Conservation (phyloP, 2,113 vertebrate species). For the Sphyrna mokarran region DNA sequence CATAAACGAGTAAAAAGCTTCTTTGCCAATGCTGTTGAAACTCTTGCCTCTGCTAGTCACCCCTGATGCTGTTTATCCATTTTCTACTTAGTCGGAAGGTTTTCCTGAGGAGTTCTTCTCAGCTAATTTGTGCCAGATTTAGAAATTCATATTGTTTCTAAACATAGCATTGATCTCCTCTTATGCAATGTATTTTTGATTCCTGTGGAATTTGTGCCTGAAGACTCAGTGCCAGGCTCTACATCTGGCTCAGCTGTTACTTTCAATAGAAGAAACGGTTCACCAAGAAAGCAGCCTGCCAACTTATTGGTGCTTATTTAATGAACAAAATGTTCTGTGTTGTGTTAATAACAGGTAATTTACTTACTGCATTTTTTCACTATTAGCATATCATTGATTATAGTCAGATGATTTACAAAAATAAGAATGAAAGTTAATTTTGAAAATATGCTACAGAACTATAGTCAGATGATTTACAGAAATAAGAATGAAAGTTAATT, state of each 20-base stretch:
- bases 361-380: not conserved
- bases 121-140: not conserved
- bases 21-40: not conserved
- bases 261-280: not conserved
- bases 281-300: not conserved
- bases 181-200: not conserved
- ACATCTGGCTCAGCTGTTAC: not conserved
- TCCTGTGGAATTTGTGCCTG: not conserved
- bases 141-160: not conserved
- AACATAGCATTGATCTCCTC: not conserved
- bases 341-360: constrained; percentile 14
- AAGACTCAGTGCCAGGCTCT: not conserved
- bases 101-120: not conserved
- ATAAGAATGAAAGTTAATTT: not conserved
- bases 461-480: not conserved
- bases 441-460: too few relatives aligned
- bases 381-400: not conserved
- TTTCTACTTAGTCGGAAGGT: not conserved
- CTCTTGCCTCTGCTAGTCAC: not conserved
- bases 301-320: not conserved
- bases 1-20: too few relatives aligned
- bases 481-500: not conserved
- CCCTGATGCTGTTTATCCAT: not conserved
- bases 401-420: not conserved
- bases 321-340: not conserved